Base-by-base conservation (phyloP, 2,888 invertebrate species). In the Stenolophus ochropezus region DNA sequence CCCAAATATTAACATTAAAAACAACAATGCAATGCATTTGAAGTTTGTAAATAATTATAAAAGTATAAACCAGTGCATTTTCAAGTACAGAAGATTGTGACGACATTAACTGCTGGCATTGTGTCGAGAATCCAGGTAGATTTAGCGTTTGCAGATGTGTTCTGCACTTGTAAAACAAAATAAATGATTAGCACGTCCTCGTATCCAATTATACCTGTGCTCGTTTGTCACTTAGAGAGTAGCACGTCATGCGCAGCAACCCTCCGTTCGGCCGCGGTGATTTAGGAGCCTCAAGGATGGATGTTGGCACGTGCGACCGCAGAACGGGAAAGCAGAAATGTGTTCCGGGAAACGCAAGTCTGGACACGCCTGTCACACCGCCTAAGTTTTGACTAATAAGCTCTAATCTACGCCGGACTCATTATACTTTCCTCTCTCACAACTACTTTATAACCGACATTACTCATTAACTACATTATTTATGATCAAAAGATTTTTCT, bases 141-240 rank as follows among this genome's bases (percentile, higher is more conserved):
- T n/a, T n/a, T n/a, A 61, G 5, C 5, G 18, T 33, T 27, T 69
- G 65, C 78, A 69, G 61, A 47, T 58, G 47, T 56, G 21, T 14
- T 20, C 23, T 79, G 80, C 47, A 80, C 80, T 80, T 80, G 80
- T 80, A 80, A 80, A 80, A 51, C 81, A 75, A 81, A 81, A 81
- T 75, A 81, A 81, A 75, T 75, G 81, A 81, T 81, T 81, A 75
- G 74, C 49, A 69, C 65, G 71, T 71, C 65, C 71, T 81, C 81
- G 56, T 81, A 81, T 81, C 81, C 81, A 81, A 81, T 81, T 81
- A 81, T 81, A 81, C 81, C 81, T 81, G 81, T 8, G 81, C 81
- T 81, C 81, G 74, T 81, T 81, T 81, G 81, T 81, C 81, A 81
- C 81, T 74, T 80, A 49, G 65, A 79, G 79, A 71, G 79, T 56